These are phyloP conservation scores for Spisula solida DNA, from an alignment of 2,888 invertebrate genomes.

Conservation along the genomic window DNA sequence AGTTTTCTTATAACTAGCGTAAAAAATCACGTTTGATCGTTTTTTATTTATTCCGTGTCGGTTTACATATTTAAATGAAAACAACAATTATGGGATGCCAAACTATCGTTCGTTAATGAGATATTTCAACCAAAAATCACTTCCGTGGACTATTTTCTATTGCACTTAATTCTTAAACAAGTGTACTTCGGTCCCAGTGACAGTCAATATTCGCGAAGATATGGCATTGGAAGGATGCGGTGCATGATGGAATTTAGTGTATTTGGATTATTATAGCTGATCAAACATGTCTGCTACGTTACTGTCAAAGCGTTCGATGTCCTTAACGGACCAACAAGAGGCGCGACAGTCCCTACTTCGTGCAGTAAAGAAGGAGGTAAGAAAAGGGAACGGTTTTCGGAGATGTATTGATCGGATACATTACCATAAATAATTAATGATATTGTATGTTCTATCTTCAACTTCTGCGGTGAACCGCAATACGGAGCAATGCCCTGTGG, in stretches of 20 bases:
- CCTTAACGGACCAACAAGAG: slow-evolving; percentile 82
- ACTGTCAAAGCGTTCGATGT: slow-evolving; percentile 64
- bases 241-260: slow-evolving; percentile 29
- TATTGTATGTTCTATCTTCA: neutral
- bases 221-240: slow-evolving; percentile 10
- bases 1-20: neutral
- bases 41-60: neutral
- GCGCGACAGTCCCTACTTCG: slow-evolving; percentile 93
- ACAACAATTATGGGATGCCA: neutral
- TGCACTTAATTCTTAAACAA: slow-evolving; percentile 38
- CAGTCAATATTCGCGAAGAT: slow-evolving; percentile 43
- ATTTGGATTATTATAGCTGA: slow-evolving; percentile 21
- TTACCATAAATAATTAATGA: slow-evolving; percentile 78
- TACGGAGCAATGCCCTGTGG: neutral
- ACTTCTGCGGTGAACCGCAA: slow-evolving; percentile 36
- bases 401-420: slow-evolving; percentile 47
- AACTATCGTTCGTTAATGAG: neutral
- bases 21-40: neutral
- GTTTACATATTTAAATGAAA: neutral
- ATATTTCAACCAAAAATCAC: neutral
- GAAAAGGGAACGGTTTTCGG: neutral
- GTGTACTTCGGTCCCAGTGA: slow-evolving; percentile 47
- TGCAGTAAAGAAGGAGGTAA: slow-evolving; percentile 93
- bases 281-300: slow-evolving; percentile 56
- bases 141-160: slow-evolving; percentile 24